These are phyloP conservation scores for Habropoda laboriosa DNA, from an alignment of 1,140 invertebrate species.

Conservation along the genomic window DNA sequence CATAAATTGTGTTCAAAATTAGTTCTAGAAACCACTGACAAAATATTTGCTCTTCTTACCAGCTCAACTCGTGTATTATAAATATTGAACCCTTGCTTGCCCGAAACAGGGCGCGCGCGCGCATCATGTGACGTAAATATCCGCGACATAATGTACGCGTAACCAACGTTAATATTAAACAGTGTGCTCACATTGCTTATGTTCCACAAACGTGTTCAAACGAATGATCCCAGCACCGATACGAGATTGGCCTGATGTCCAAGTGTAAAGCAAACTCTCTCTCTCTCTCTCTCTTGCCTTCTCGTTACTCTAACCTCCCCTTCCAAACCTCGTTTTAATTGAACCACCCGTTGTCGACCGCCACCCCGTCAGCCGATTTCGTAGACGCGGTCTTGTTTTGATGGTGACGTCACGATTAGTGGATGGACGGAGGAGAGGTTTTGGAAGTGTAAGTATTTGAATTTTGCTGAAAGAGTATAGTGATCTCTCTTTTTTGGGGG, in stretches of 20 bases:
- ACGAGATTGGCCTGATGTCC: background rate
- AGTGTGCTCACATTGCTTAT: conserved; percentile 20
- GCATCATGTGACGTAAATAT: conserved; percentile 28
- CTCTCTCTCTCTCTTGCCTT: background rate
- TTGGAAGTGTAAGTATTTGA: too few relatives aligned
- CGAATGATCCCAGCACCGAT: conserved; percentile 8
- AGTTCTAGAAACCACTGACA: background rate
- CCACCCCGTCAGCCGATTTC: background rate
- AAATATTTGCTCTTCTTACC: conserved; percentile 25
- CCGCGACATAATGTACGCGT: conserved; percentile 19
- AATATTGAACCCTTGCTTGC: background rate
- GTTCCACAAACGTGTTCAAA: conserved; percentile 3
- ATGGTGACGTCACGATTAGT: too few relatives aligned
- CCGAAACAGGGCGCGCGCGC: background rate
- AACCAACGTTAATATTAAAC: conserved; percentile 46
- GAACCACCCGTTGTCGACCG: too few relatives aligned
- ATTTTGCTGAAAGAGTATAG: too few relatives aligned
- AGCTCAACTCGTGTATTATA: background rate
- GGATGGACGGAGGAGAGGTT: too few relatives aligned
- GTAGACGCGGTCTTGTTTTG: too few relatives aligned
- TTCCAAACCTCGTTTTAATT: background rate
- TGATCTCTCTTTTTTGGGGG: too few relatives aligned
- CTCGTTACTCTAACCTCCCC: conserved; percentile 2
- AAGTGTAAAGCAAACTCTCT: background rate
- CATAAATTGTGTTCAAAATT: conserved; percentile 5